phyloP scores from a whole-genome alignment of 1,140 invertebrate species.

The Achroia grisella region DNA sequence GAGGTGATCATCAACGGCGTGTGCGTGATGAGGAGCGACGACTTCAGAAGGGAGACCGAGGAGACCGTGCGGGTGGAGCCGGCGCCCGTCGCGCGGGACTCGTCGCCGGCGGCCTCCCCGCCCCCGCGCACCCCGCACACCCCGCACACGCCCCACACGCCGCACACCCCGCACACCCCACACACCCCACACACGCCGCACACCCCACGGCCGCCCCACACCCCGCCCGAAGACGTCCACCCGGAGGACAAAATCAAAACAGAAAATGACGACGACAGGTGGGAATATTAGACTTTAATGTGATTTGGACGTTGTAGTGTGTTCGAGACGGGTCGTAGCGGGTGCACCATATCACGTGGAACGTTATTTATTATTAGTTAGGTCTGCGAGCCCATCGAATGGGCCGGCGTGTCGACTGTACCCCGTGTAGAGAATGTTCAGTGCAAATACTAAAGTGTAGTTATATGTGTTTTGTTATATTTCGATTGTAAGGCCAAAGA shows the following conservation, averaged over 20 bases:
- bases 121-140: slow-evolving; percentile 21
- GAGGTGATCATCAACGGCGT: slow-evolving; percentile 94
- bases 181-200: slow-evolving; percentile 10
- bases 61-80: slow-evolving; percentile 83
- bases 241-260: slow-evolving; percentile 64
- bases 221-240: slow-evolving; percentile 36
- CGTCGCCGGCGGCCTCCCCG: slow-evolving; percentile 58
- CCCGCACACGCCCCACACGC: slow-evolving; percentile 23
- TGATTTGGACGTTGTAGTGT: slow-evolving; percentile 16
- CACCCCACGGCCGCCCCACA: slow-evolving; percentile 17
- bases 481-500: slow-evolving; percentile 64
- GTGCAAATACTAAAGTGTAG: slow-evolving; percentile 30
- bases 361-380: slow-evolving; percentile 21
- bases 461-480: slow-evolving; percentile 39
- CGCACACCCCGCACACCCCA: slow-evolving; percentile 22
- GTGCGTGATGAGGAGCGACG: slow-evolving; percentile 89
- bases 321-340: slow-evolving; percentile 23
- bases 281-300: slow-evolving; percentile 58
- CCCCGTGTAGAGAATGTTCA: slow-evolving; percentile 8
- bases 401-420: slow-evolving; percentile 6
- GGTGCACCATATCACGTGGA: slow-evolving; percentile 17
- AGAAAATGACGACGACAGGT: slow-evolving; percentile 64
- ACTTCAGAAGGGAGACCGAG: slow-evolving; percentile 78
- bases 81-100: slow-evolving; percentile 76
- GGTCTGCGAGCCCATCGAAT: not conserved